Evolutionary conservation across 2,797 vertebrate genomes (phyloP).

Genomic region (Artibeus jamaicensis): DNA sequence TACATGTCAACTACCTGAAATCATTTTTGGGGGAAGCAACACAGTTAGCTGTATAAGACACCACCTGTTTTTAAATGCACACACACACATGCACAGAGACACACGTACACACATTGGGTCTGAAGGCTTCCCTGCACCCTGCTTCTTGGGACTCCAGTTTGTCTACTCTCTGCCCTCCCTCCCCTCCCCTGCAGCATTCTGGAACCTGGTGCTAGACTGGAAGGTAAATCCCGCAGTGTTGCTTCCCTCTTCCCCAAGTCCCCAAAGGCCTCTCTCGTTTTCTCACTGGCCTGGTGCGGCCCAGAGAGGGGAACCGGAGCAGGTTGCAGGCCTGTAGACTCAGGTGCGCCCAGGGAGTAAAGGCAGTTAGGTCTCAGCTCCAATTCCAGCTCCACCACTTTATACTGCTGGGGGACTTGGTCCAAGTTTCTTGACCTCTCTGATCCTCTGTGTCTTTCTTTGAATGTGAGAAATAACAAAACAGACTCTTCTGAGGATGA

Average conservation of each 20-base stretch:
- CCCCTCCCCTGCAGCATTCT: background rate
- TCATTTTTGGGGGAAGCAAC: constrained; percentile 56
- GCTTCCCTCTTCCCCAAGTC: background rate
- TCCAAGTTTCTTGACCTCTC: background rate
- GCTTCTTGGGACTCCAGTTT: background rate
- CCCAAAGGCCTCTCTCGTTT: background rate
- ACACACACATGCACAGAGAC: background rate
- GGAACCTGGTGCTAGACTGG: background rate
- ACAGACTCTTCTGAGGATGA: background rate
- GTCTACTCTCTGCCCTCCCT: background rate
- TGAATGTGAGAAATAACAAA: background rate
- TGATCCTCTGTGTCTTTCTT: background rate
- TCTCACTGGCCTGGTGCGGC: background rate
- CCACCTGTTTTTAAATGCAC: background rate
- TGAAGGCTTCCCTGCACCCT: background rate
- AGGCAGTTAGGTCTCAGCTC: background rate
- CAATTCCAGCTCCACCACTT: background rate
- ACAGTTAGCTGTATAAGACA: constrained; percentile 25
- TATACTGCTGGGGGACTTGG: background rate
- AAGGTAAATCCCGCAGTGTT: background rate
- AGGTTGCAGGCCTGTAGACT: background rate
- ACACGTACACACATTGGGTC: background rate
- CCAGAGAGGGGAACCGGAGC: background rate
- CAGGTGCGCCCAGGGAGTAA: background rate
- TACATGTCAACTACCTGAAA: constrained; percentile 12